Base-by-base conservation (phyloP, 2,888 invertebrate genomes). In the Colostygia pectinataria region DNA sequence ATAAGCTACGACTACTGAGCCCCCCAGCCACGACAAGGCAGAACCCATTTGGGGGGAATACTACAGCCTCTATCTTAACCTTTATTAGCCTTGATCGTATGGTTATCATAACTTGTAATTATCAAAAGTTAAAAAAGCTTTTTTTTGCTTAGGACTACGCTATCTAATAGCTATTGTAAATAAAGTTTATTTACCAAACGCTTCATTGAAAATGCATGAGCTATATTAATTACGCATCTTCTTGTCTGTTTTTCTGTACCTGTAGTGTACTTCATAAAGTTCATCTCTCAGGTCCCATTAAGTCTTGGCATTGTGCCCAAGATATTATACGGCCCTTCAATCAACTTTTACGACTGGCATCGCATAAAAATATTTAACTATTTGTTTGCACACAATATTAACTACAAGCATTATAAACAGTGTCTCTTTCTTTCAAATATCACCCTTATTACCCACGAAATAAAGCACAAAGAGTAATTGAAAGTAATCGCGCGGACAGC, bases 291-390 rank as follows among this genome's bases (percentile, higher is more conserved):
- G 67, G 57, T 65, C 61, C 68, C 74, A 67, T 79, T 80, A 78
- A 73, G 65, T 72, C 66, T 40, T 7, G 32, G 61, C 58, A 72
- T 83, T 83, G 82, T 78, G 55, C 53, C 28, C 18, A 29, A 57
- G 62, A 62, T 71, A 82, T 81, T 78, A 86, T 84, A 80, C 68
- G 63, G 61, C 71, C 65, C 72, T 80, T 88, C 88, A 89, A 90
- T 90, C 87, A 87, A 75, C 61, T 75, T 89, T 90, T 90, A 90
- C 86, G 89, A 87, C 66, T 76, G 67, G 77, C 81, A 74, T 71
- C 76, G 56, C 86, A 81, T 89, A 89, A 89, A 90, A 88, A 87
- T 89, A 81, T 89, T 90, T 89, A 88, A 89, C 80, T 80, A 71
- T 86, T 83, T 90, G 83, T 90, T 90, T 89, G 85, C 80, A 71